A percentile compares a stretch with the other conserved stretches of the same genome.
Evolutionary conservation across 2,888 invertebrate species (phyloP).

Genomic region (Koerneria pararmatus): DNA sequence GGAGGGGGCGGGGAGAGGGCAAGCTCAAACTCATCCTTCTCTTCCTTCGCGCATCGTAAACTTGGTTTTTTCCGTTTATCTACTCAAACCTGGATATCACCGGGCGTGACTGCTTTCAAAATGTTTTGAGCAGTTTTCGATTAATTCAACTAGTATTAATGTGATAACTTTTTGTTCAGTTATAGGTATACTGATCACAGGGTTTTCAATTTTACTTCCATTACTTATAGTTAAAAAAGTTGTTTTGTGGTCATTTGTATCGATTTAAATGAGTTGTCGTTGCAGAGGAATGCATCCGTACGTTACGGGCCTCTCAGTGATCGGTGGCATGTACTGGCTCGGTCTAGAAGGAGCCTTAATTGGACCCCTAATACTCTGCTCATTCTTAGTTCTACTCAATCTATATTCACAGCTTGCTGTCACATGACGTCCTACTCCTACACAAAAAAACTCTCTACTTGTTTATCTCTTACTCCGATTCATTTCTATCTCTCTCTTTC

Average conservation of each 20-base stretch:
- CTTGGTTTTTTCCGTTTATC: no score
- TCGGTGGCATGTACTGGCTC: slow-evolving; percentile 93
- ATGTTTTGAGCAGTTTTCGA: no score
- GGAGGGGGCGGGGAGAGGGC: no score
- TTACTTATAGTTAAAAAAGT: neutral
- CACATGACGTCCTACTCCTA: neutral
- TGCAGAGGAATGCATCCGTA: slow-evolving; percentile 87
- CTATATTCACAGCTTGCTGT: slow-evolving; percentile 52
- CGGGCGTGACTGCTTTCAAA: no score
- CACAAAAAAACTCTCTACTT: no score
- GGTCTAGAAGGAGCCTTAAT: slow-evolving; percentile 91
- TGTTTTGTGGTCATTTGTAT: neutral
- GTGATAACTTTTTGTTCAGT: no score
- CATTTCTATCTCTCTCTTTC: slow-evolving; percentile 5
- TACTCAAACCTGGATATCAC: no score
- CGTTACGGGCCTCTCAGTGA: slow-evolving; percentile 90
- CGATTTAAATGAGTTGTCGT: slow-evolving; percentile 23
- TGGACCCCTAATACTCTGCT: slow-evolving; percentile 88
- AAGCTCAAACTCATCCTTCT: no score
- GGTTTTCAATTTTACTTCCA: slow-evolving; percentile 10
- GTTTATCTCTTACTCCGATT: neutral
- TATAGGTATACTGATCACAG: neutral
- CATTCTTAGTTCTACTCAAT: slow-evolving; percentile 85
- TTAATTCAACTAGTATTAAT: no score
- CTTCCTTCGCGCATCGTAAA: no score